A percentile compares a stretch with the other conserved stretches of the same genome.
phyloP scores from a whole-genome alignment of 2,888 invertebrate genomes.

The Pristionchus entomophagus region DNA sequence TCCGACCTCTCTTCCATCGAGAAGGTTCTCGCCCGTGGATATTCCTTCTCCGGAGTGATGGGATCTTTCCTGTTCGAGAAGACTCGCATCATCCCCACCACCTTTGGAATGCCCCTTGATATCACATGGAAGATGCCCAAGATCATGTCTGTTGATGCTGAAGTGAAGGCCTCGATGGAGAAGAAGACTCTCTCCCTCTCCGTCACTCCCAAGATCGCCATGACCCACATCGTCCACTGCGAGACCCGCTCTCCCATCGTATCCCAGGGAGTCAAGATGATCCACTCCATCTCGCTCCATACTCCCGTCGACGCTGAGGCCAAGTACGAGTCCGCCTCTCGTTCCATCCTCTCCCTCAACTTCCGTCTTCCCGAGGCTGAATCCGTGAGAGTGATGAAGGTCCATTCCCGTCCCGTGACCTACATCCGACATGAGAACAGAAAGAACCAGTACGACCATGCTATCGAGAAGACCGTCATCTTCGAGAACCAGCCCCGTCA shows the following conservation, averaged over 20 bases:
- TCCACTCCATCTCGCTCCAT: constrained; percentile 57
- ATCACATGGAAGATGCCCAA: constrained; percentile 60
- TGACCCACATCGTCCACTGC: constrained; percentile 59
- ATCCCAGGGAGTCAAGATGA: constrained; percentile 66
- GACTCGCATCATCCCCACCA: constrained; percentile 64
- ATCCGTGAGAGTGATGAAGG: constrained; percentile 46
- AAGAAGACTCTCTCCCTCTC: constrained; percentile 55
- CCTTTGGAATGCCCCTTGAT: constrained; percentile 66
- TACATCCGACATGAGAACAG: constrained; percentile 50
- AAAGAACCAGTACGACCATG: constrained; percentile 23
- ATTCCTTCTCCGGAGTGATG: constrained; percentile 53
- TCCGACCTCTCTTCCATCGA: constrained; percentile 54
- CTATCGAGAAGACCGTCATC: constrained; percentile 52
- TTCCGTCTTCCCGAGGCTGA: constrained; percentile 43
- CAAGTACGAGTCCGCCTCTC: constrained; percentile 41
- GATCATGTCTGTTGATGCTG: constrained; percentile 56
- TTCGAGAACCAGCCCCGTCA: background rate
- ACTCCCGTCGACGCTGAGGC: constrained; percentile 66
- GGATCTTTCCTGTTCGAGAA: constrained; percentile 58
- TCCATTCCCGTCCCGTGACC: constrained; percentile 60
- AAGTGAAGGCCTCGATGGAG: constrained; percentile 55
- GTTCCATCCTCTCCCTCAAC: constrained; percentile 39
- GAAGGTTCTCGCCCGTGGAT: constrained; percentile 55
- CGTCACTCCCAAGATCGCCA: constrained; percentile 57
- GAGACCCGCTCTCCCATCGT: constrained; percentile 63